These are phyloP conservation scores for Gonatopus flavifemur DNA, from an alignment of 1,140 invertebrate genomes.

Conservation along the genomic window DNA sequence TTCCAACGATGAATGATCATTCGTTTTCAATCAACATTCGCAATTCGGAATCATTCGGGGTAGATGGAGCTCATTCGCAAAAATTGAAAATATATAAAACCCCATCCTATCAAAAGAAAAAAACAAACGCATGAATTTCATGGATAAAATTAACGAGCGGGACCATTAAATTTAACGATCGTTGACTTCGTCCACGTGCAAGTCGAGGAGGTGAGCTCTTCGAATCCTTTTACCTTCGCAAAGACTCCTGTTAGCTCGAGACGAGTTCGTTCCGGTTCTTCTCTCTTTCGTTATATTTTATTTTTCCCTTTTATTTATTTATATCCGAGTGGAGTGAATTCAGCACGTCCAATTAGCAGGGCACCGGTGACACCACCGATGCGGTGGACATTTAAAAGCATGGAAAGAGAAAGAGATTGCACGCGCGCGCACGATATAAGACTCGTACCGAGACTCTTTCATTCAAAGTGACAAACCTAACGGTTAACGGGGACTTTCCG, in stretches of 20 bases:
- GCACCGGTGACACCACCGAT: constrained; percentile 32
- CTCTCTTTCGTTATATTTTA: no score
- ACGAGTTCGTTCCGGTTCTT: no score
- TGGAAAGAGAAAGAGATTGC: constrained; percentile 23
- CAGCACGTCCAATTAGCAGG: constrained; percentile 47
- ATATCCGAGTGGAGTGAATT: constrained; percentile 26
- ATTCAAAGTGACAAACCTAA: constrained; percentile 50
- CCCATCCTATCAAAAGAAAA: no score
- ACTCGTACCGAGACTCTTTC: no score
- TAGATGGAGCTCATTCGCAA: no score
- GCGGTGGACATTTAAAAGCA: constrained; percentile 36
- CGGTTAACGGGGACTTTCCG: constrained; percentile 38
- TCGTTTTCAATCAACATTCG: no score
- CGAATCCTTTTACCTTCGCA: no score
- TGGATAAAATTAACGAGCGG: constrained; percentile 34
- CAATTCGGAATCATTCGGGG: neutral
- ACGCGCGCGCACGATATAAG: constrained; percentile 24
- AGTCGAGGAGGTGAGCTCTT: constrained; percentile 19
- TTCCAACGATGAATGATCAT: no score
- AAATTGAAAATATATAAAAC: no score
- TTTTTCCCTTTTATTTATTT: no score
- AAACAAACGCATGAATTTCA: no score
- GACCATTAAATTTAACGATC: constrained; percentile 38
- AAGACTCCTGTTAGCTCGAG: constrained; percentile 11
- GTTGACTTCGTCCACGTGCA: constrained; percentile 28